These are phyloP conservation scores for Erynnis tages DNA, from an alignment of 2,888 invertebrate genomes.

Conservation along the genomic window DNA sequence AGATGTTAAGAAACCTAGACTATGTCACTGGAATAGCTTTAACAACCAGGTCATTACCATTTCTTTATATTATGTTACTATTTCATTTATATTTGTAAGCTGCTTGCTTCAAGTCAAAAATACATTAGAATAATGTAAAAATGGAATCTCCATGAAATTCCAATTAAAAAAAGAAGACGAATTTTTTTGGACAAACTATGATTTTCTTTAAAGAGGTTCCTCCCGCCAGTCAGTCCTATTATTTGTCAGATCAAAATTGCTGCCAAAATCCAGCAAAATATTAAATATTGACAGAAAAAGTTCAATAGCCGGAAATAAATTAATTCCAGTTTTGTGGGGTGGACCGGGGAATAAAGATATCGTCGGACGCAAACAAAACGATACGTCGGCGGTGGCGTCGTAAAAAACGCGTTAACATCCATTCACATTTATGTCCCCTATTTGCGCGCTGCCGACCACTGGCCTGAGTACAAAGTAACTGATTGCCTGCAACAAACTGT, in stretches of 20 bases:
- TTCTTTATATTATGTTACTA: no score
- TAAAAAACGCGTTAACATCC: constrained; percentile 82
- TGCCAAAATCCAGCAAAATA: not conserved
- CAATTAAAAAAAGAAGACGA: no score
- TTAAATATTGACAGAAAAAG: constrained; percentile 31
- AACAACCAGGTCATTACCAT: no score
- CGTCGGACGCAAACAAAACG: constrained; percentile 75
- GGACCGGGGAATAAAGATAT: constrained; percentile 70
- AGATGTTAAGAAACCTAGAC: no score
- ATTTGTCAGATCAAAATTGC: constrained; percentile 27
- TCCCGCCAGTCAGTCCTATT: no score
- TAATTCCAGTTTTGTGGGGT: constrained; percentile 56
- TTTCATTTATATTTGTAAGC: no score
- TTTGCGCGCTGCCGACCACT: constrained; percentile 64
- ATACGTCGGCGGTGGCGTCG: constrained; percentile 71
- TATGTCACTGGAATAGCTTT: no score
- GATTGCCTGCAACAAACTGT: constrained; percentile 62
- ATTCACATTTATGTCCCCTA: constrained; percentile 78
- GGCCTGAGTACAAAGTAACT: constrained; percentile 68
- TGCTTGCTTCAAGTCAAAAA: no score
- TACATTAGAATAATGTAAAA: no score
- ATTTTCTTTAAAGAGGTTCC: no score
- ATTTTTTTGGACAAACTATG: no score
- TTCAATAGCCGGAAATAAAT: constrained; percentile 41
- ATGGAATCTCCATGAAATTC: no score